Evolutionary conservation across 2,888 invertebrate genomes (phyloP), one percentile per base, ranked within the genome.

Genomic region (Danaus chrysippus): DNA sequence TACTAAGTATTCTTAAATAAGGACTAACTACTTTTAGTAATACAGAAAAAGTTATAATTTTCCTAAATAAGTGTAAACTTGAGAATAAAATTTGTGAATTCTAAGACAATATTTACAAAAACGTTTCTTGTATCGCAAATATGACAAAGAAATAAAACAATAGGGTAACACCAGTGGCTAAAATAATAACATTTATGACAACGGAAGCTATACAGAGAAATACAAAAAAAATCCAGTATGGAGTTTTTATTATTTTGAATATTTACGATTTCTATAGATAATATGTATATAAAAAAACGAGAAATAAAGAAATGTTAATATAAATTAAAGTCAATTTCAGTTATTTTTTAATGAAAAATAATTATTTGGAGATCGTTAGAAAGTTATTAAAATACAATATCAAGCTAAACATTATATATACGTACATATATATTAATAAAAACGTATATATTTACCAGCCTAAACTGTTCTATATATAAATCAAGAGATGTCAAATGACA

Each of bases 81-180:
- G 0, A 34, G 23, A 34, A 5, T 34, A 34, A 34, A 34, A 34
- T 5, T 34, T 34, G 23, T 34, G 23, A 49, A 49, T 17, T 15
- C 49, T 49, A 9, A 49, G 44, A 13, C 23, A 23, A 59, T 13
- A 54, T 63, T 57, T 9, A 56, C 17, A 59, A 59, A 12, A 52
- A 17, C 15, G 10, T 49, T 58, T 43, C 23, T n/a, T 17, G 15
- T 23, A 53, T 61, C 55, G 56, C 82, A 74, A 84, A 84, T 77
- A 71, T 68, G 61, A 83, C 81, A 82, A 81, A 75, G 76, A 70
- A 56, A 70, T 66, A 74, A n/a, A 76, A 86, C 84, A 86, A 86
- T 78, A 70, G 67, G 70, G 83, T 87, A 90, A 90, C 81, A 89
- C 89, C 86, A 81, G 90, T 89, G 87, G 89, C 87, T 75, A 73